Evolutionary conservation across 2,113 vertebrate species (phyloP).

Genomic region (Odontesthes bonariensis): DNA sequence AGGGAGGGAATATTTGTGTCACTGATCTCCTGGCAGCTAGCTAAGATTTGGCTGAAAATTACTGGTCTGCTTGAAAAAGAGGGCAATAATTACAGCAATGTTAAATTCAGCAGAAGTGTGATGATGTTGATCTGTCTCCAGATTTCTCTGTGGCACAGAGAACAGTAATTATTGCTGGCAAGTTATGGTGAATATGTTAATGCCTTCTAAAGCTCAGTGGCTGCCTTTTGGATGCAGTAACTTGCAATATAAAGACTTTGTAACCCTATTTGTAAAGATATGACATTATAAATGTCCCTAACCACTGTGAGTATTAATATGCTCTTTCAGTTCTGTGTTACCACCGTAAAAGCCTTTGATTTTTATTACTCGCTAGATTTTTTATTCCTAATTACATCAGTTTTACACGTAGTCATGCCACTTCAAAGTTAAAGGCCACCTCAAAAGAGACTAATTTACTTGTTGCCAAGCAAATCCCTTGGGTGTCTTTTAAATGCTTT

Average conservation of each 20-base stretch:
- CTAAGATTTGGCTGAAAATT: slow-evolving; percentile 39
- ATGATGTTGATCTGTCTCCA: slow-evolving; percentile 26
- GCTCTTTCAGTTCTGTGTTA: background rate
- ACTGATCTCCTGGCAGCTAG: slow-evolving; percentile 15
- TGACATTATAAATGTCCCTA: background rate
- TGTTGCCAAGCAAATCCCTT: slow-evolving; percentile 38
- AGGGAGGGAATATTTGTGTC: slow-evolving; percentile 1
- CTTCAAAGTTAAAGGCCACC: slow-evolving; percentile 12
- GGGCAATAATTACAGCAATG: slow-evolving; percentile 9
- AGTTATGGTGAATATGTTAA: slow-evolving; percentile 39
- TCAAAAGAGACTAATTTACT: slow-evolving; percentile 36
- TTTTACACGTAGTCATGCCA: slow-evolving; percentile 21
- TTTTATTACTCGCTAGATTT: background rate
- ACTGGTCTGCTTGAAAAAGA: background rate
- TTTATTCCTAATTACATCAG: slow-evolving; percentile 26
- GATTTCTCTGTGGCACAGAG: slow-evolving; percentile 6
- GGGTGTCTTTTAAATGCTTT: slow-evolving; percentile 25
- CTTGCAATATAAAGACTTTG: background rate
- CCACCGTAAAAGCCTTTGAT: slow-evolving; percentile 5
- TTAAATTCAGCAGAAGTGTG: slow-evolving; percentile 13
- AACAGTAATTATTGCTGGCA: slow-evolving; percentile 34
- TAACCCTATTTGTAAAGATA: background rate
- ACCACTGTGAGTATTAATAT: background rate
- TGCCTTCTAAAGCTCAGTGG: background rate
- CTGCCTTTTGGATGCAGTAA: slow-evolving; percentile 23